Percentiles rank a stretch among this genome's conserved stretches.
These are phyloP conservation scores for Thaumatotibia leucotreta DNA, from an alignment of 1,140 invertebrate species.

Conservation along the genomic window DNA sequence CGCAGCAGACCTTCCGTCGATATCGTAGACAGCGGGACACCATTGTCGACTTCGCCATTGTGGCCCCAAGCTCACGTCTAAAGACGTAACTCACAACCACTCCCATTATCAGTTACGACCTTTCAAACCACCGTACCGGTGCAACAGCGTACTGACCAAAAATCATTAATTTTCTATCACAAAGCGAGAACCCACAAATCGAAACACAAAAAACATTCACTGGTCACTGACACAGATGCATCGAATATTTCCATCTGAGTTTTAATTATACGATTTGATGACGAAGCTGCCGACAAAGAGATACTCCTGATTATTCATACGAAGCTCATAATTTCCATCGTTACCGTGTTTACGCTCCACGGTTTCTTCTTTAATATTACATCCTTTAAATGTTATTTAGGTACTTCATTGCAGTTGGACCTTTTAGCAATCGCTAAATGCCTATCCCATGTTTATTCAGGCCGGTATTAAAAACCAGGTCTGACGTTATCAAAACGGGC, in stretches of 20 bases:
- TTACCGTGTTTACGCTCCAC: not conserved
- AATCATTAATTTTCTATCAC: slow-evolving; percentile 76
- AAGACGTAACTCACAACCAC: not conserved
- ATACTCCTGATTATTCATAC: slow-evolving; percentile 5
- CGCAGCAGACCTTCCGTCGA: slow-evolving; percentile 55
- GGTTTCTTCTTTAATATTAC: not conserved
- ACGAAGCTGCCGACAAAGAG: slow-evolving; percentile 27
- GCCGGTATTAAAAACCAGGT: not conserved
- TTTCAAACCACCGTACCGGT: slow-evolving; percentile 25
- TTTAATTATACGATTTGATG: slow-evolving; percentile 55
- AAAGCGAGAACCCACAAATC: slow-evolving; percentile 75
- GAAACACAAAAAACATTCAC: slow-evolving; percentile 67
- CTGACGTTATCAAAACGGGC: not conserved
- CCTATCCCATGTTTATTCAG: not conserved
- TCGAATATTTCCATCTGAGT: slow-evolving; percentile 48
- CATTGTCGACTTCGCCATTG: slow-evolving; percentile 67
- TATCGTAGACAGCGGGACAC: slow-evolving; percentile 70
- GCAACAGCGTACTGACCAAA: slow-evolving; percentile 65
- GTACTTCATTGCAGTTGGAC: not conserved
- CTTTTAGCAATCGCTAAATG: not conserved
- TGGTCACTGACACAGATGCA: slow-evolving; percentile 56
- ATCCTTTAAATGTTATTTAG: not conserved
- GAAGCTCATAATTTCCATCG: not conserved
- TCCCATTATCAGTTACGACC: not conserved
- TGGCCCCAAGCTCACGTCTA: slow-evolving; percentile 18